phyloP scores from a whole-genome alignment of 2,888 invertebrate genomes.

The Blastobasis lacticolella region DNA sequence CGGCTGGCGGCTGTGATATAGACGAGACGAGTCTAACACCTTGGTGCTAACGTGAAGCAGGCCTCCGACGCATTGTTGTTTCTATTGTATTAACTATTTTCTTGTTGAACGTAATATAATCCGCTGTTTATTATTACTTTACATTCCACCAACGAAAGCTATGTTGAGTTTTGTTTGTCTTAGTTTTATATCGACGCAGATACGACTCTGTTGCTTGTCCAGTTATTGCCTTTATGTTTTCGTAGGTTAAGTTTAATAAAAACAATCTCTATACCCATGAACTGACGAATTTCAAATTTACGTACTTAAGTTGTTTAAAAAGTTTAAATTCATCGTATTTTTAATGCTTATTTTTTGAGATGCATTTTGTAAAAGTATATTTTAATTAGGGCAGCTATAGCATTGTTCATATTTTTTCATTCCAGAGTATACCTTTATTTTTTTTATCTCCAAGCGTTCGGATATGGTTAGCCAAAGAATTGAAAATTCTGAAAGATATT shows the following conservation, averaged over 20 bases:
- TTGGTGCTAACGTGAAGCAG: conserved; percentile 62
- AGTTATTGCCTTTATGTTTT: conserved; percentile 52
- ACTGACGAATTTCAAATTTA: conserved; percentile 52
- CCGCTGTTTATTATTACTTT: conserved; percentile 63
- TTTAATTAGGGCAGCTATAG: conserved; percentile 65
- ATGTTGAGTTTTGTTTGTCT: conserved; percentile 68
- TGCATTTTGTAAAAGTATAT: conserved; percentile 53
- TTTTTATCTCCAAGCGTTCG: conserved; percentile 44
- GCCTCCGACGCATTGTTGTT: conserved; percentile 60
- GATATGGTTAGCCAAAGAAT: conserved; percentile 66
- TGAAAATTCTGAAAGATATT: conserved; percentile 42
- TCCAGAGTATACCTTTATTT: conserved; percentile 49
- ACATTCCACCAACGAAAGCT: conserved; percentile 69
- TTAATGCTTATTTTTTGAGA: conserved; percentile 59
- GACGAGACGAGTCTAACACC: conserved; percentile 24
- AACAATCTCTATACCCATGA: conserved; percentile 49
- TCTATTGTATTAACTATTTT: conserved; percentile 16
- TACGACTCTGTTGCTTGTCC: conserved; percentile 51
- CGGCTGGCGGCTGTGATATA: conserved; percentile 16
- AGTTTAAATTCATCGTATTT: conserved; percentile 46
- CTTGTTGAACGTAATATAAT: conserved; percentile 10
- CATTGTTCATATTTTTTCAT: conserved; percentile 55
- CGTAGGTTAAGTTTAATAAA: conserved; percentile 4
- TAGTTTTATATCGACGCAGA: conserved; percentile 58
- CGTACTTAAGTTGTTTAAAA: conserved; percentile 60